Evolutionary conservation across 2,113 vertebrate genomes (phyloP), one percentile per base, ranked within the genome.

Genomic region (Notothenia coriiceps): DNA sequence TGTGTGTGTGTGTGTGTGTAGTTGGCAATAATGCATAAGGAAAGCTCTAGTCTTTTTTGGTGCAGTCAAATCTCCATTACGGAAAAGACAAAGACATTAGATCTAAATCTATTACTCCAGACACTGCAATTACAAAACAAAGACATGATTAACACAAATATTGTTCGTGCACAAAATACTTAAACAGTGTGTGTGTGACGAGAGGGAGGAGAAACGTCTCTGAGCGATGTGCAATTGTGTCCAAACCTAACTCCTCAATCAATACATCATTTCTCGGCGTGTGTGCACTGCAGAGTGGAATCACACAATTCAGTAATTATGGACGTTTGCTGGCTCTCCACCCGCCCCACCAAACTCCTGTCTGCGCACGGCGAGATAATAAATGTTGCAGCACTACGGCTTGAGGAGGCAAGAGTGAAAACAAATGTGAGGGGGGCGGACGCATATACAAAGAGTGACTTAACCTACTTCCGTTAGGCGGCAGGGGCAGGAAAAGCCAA

Each of bases 51-150:
- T 86, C 88, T 74, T 20, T 89, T 79, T 70, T 86, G 79, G 70
- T 5, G 68, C 89, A 86, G 87, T 91, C 90, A 91, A 91, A 93
- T 93, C 91, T 91, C 88, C 88, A 89, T 92, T 94, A 94, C 69
- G 77, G 82, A 86, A 86, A 84, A 91, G 82, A 94, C 91, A 93
- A 94, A 93, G 90, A 89, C 78, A 75, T 88, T 84, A 91, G 81
- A 93, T n/a, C n/a, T 93, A 92, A 92, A 92, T 94, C 93, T n/a
- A n/a, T 94, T 83, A 89, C 86, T 91, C 82, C 72, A 89, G 86
- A 90, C 90, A 76, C 77, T 68, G 89, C 91, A 94, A 93, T 95
- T 93, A 94, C 90, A 91, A 81, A n/a, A n/a, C n/a, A 82, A 65
- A 87, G 91, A 89, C 86, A 94, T 93, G 90, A 93, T 89, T 88